Evolutionary conservation across 1,140 invertebrate genomes (phyloP), one percentile per base, ranked within the genome.

Genomic region (Drosophila rufa): DNA sequence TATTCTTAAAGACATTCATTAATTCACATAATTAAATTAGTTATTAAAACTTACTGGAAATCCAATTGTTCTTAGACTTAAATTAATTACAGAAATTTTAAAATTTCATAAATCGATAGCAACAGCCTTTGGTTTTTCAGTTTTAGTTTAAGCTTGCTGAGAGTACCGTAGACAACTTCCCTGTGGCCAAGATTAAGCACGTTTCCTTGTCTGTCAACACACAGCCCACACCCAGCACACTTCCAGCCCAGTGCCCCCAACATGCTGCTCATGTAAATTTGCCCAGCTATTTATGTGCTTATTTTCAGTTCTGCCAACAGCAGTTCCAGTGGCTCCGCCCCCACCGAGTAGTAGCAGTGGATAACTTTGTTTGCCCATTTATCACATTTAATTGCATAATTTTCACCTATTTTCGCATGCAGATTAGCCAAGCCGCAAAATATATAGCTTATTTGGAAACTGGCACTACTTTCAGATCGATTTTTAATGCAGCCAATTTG

Each of bases 361-460:
- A 64, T 70, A 66, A 58, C 43, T 68, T 75, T 86, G 84, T 86
- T 86, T 86, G 83, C 71, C 75, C 81, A 90, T 87, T 85, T 90
- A 64, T 70, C 74, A 68, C 64, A 84, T 74, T 90, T 85, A 90
- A 89, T 89, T 89, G 85, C 84, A 89, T 90, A 89, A 89, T 89
- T 89, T 90, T 69, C 75, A 68, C 60, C 58, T 73, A 59, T 50
- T 58, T 70, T 30, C 38, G 9, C 11, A 45, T 50, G 66, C 66
- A 65, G 45, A 51, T 36, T 65, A 53, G n/a, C n/a, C 33, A 17
- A 12, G 33, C 36, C 17, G n/a, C 42, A 45, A 7, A 46, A 33
- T n/a, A 66, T 42, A 71, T 36, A 38, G 62, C 68, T 71, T 55
- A 68, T 30, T 71, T 66, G 51, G n/a, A 15, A 66, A 66, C 15